Evolutionary conservation across 2,113 vertebrate genomes (phyloP).

Genomic region (Tupaia chinensis): DNA sequence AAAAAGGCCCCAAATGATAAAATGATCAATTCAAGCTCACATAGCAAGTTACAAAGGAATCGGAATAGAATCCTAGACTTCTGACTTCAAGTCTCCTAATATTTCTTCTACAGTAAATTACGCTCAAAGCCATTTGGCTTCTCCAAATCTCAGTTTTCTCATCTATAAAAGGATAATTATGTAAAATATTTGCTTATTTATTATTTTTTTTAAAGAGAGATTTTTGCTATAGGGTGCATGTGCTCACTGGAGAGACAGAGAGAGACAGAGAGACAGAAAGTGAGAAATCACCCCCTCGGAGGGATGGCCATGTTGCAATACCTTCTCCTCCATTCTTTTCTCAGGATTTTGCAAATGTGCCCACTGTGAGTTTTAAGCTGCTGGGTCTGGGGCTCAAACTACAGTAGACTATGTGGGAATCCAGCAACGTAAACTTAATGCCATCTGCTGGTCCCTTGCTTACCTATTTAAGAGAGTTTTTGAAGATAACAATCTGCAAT

Average conservation of each 20-base stretch:
- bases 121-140: not conserved
- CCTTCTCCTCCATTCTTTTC: no score
- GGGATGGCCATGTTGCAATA: no score
- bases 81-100: not conserved
- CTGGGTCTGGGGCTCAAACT: no score
- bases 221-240: no score
- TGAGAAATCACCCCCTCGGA: no score
- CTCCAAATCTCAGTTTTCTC: not conserved
- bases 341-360: no score
- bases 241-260: no score
- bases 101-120: not conserved
- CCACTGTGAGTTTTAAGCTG: no score
- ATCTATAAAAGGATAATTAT: not conserved
- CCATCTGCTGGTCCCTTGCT: not conserved
- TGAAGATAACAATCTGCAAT: not conserved
- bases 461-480: not conserved
- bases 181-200: not conserved
- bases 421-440: no score
- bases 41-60: not conserved
- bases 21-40: not conserved
- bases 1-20: not conserved
- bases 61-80: not conserved
- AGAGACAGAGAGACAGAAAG: no score
- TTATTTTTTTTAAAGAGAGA: no score
- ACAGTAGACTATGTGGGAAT: no score